Evolutionary conservation across 1,140 invertebrate species (phyloP), one percentile per base, ranked within the genome.

Genomic region (Drosophila repletoides): DNA sequence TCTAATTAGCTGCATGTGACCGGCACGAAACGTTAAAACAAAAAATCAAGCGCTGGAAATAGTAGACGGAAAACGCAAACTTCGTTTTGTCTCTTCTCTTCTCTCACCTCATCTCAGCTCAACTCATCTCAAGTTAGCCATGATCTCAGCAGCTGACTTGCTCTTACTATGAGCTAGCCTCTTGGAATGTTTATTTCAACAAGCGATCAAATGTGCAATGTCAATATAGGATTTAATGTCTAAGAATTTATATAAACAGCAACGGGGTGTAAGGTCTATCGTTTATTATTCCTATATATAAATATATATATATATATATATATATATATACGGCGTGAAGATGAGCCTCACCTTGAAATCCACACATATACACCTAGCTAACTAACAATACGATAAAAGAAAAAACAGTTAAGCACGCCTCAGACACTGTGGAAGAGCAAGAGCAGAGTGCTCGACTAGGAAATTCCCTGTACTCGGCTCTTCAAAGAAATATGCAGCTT

Each of bases 281-380:
- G 45, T 60, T 24, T 67, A 33, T 66, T 36, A 51, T 48, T 17
- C 17, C 31, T 55, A 19, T 64, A 24, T n/a, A n/a, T n/a, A n/a
- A n/a, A n/a, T n/a, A n/a, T n/a, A n/a, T n/a, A n/a, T n/a, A n/a
- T n/a, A n/a, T n/a, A n/a, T n/a, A n/a, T n/a, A n/a, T n/a, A n/a
- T n/a, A n/a, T n/a, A n/a, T n/a, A n/a, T n/a, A n/a, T n/a, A n/a
- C n/a, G 9, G 22, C 17, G 17, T 15, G 31, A 29, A 66, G 63
- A 55, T 38, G 29, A 58, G 58, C 63, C 75, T 70, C 55, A 73
- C 55, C 55, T 58, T 61, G 53, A 64, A 70, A 56, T 14, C 26
- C 33, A 49, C 49, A 46, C 2, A 52, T 19, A 51, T 12, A 10
- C 40, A 55, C 15, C 17, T 40, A 26, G 10, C 10, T 55, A 55